These are phyloP conservation scores for Microtus richardsoni DNA, from an alignment of 2,113 vertebrate genomes.

Conservation along the genomic window DNA sequence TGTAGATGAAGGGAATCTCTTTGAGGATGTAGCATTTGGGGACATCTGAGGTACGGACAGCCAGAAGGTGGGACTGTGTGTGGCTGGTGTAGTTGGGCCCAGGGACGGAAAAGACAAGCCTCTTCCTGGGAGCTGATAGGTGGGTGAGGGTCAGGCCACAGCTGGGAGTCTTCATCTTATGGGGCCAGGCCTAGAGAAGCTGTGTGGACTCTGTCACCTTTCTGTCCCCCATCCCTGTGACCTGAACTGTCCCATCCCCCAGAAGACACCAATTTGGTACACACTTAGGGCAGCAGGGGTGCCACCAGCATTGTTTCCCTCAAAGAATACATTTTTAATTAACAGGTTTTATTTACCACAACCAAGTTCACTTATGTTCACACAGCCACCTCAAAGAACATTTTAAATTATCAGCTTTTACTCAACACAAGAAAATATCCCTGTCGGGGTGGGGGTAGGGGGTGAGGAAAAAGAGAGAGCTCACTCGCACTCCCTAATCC, in stretches of 20 bases:
- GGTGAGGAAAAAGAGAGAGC: constrained; percentile 49
- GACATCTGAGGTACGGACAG: too few species aligned
- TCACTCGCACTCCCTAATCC: background rate
- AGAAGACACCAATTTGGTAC: background rate
- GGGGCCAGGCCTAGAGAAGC: background rate
- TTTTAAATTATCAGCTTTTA: constrained; percentile 89
- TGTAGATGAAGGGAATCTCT: background rate
- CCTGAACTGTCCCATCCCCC: rapidly evolving
- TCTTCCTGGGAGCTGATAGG: background rate
- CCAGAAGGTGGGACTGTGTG: rapidly evolving
- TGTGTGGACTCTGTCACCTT: rapidly evolving
- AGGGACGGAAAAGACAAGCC: rapidly evolving
- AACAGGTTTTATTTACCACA: constrained; percentile 87
- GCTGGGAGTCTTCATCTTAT: rapidly evolving
- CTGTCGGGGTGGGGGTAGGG: constrained; percentile 5
- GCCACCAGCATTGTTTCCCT: constrained; percentile 71
- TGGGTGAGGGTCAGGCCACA: rapidly evolving
- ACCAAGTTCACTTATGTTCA: constrained; percentile 77
- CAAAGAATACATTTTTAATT: constrained; percentile 82
- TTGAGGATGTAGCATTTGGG: background rate
- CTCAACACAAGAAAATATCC: constrained; percentile 82
- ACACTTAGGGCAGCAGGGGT: constrained; percentile 60
- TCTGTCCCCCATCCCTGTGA: rapidly evolving
- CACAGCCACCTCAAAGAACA: constrained; percentile 82
- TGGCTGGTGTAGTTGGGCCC: rapidly evolving